Evolutionary conservation across 2,888 invertebrate species (phyloP).

Genomic region (Cheiracanthium punctorium): DNA sequence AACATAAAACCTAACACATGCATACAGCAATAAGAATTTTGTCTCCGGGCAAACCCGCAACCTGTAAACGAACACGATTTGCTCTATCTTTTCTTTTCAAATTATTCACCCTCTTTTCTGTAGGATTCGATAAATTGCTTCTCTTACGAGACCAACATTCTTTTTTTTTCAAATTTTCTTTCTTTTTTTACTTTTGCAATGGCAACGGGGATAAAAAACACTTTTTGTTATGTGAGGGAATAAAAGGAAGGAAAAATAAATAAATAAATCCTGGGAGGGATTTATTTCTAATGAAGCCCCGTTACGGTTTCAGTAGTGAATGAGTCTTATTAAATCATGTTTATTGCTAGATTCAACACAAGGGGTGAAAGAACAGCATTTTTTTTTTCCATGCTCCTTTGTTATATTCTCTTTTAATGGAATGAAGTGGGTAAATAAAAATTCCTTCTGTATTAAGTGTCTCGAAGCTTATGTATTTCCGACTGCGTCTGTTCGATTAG

Average conservation of each 20-base stretch:
- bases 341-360: constrained; percentile 4
- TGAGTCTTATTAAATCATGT: constrained; percentile 39
- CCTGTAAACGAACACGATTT: constrained; percentile 1
- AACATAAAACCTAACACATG: background rate
- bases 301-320: constrained; percentile 36
- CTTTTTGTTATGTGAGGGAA: background rate
- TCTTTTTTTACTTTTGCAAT: background rate
- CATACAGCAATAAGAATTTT: background rate
- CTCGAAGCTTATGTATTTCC: background rate
- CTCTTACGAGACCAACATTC: background rate
- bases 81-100: constrained; percentile 1
- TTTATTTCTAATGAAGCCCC: constrained; percentile 39
- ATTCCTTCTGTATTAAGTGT: background rate
- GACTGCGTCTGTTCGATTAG: background rate
- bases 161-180: background rate
- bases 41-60: background rate
- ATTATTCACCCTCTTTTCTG: background rate
- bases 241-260: constrained; percentile 20
- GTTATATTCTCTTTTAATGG: background rate
- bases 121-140: background rate
- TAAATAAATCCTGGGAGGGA: constrained; percentile 14
- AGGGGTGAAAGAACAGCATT: background rate
- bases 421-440: constrained; percentile 1
- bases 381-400: background rate
- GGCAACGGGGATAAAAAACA: background rate